Base-by-base conservation (phyloP, 2,113 vertebrate species). In the Piaya cayana region DNA sequence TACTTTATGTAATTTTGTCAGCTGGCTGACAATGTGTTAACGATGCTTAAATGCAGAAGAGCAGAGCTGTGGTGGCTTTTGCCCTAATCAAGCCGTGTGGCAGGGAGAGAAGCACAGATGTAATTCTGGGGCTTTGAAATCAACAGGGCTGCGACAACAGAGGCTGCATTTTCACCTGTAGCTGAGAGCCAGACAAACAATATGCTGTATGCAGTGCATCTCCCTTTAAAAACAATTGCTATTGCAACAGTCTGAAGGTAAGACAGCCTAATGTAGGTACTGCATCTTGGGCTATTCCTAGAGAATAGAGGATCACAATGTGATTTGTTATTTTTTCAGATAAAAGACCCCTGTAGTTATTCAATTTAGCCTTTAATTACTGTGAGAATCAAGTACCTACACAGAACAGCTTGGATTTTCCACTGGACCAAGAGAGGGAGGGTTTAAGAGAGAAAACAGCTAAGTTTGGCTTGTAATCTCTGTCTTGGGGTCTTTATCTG, bases 141-240 rank as follows among this genome's bases (percentile, higher is more conserved):
- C 78, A 53, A 4, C 77, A 60, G 72, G 52, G 49, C 86, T 78
- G 89, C 5, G 6, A 75, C 60, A 89, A 13, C 49, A 69, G 87
- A 80, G 58, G 47, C 82, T 80, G 75, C 67, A 15, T 75, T 32
- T 92, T 92, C 84, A 89, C 86, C 91, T 92, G 83, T 27, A 53
- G 74, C 86, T 65, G 63, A 27, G 59, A 89, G 70, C 37, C 53
- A 56, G 74, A 4, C 52, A 42, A 60, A 68, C 49, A 4, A 1
- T 6, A 6, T 21, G 45, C 62, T 70, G 58, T 17, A 14, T 34
- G 59, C 89, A 6, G 37, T 5, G 9, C 20, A 5, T 13, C 14
- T 77, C 23, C 65, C 27, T 30, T 49, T 53, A 39, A 70, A 80
- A 20, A 47, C 17, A 49, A 65, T 20, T n/a, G 15, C 34, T 34